Base-by-base conservation (phyloP, 2,113 vertebrate genomes). In the Mirza zaza region DNA sequence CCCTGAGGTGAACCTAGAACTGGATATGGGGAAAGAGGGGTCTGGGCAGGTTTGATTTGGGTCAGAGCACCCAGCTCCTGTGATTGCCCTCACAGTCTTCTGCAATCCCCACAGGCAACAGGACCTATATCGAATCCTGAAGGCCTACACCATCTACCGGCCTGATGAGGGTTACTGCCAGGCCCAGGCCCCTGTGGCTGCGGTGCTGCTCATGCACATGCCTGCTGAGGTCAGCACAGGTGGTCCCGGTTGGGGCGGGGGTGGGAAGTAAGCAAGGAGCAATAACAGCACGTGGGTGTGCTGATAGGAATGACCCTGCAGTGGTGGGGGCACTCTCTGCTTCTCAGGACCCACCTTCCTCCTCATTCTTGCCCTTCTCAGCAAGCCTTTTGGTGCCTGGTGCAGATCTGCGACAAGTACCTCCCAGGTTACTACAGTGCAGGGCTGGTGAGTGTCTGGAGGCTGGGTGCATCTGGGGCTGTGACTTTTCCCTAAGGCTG, bases 361-460 rank as follows among this genome's bases (percentile, higher is more conserved):
- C 86, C 61, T 94, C 84, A 27, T 84, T 95, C 36, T 98, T 27
- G 73, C 25, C 92, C 34, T 97, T 63, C 96, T 68, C 98, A 99
- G 99, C 99, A 99, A 99, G 99, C 99, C 8, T 99, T 99, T 97
- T 99, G 99, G 99, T 99, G 99, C 98, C 98, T 99, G 94, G 99
- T 99, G 50, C 99, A 99, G 98, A 99, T 99, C 95, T 99, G 99
- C 52, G 99, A 99, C 98, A 99, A 99, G 93, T 99, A 99, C 86
- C 98, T 99, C 39, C 99, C 99, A 0, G 99, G 99, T 25, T 99
- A 99, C 98, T 99, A 99, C 98, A 99, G 99, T 25, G 99, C 99
- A 12, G 99, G 99, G 23, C 98, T 99, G 99, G 99, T 99, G 97
- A 99, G 99, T 98, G 15, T 82, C 5, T 63, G 23, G 17, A 39